phyloP scores from a whole-genome alignment of 37 sponge, comb jelly and placozoan genomes.

The Geodia barretti region DNA sequence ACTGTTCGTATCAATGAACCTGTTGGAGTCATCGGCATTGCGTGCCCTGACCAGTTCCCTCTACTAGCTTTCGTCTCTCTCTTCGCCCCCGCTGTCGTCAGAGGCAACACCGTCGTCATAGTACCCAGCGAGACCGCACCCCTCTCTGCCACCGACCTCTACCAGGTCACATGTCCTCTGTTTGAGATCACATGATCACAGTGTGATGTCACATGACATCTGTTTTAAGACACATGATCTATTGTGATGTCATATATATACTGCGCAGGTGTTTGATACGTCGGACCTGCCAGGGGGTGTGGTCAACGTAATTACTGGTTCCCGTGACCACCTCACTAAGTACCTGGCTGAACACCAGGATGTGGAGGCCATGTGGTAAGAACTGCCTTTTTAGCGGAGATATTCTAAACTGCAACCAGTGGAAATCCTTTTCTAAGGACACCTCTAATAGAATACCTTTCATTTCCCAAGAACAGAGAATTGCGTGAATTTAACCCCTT shows the following conservation, averaged over 20 bases:
- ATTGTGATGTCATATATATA: neutral
- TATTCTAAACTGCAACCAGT: too few species aligned
- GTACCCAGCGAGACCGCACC: constrained; percentile 93
- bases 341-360: constrained; percentile 94
- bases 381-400: too few species aligned
- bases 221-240: neutral
- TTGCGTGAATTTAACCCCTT: too few species aligned
- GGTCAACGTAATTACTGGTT: constrained; percentile 95
- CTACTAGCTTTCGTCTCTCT: constrained; percentile 95
- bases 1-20: constrained; percentile 93
- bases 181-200: neutral
- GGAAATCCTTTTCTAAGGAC: too few species aligned
- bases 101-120: constrained; percentile 95
- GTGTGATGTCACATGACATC: neutral
- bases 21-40: constrained; percentile 94
- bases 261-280: constrained; percentile 89
- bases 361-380: constrained; percentile 83
- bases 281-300: constrained; percentile 99
- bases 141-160: constrained; percentile 92
- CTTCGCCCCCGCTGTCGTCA: constrained; percentile 92
- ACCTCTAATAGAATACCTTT: too few species aligned
- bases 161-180: constrained; percentile 94
- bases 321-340: constrained; percentile 90
- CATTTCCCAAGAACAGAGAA: too few species aligned
- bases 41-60: constrained; percentile 91